phyloP scores from a whole-genome alignment of 2,888 invertebrate species.

The Blera fallax region DNA sequence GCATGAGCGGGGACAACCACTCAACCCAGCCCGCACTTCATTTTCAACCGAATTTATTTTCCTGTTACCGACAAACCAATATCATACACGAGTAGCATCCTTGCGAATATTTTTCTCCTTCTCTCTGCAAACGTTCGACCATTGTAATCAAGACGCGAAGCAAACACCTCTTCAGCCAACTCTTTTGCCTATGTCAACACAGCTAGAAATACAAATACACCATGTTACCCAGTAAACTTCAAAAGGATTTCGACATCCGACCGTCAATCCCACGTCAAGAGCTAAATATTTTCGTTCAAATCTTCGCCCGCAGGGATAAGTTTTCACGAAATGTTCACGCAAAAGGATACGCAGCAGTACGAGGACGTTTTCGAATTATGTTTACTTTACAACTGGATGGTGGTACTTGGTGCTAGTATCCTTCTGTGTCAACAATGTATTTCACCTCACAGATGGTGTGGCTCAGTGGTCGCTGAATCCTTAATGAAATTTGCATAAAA shows the following conservation, averaged over 20 bases:
- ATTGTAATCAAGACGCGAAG: neutral
- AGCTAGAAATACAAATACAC: neutral
- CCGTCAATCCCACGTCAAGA: neutral
- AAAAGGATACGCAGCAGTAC: neutral
- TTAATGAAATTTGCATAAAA: neutral
- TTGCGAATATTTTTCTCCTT: neutral
- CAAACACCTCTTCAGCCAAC: neutral
- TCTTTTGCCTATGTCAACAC: neutral
- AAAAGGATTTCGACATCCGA: neutral
- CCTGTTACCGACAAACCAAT: neutral
- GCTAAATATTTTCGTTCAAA: neutral
- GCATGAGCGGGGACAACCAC: no score
- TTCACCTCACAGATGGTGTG: neutral
- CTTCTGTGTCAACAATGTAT: neutral
- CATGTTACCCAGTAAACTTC: neutral
- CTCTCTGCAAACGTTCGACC: neutral
- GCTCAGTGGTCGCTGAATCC: neutral
- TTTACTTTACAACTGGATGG: neutral
- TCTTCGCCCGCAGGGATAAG: neutral
- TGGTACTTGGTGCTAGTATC: neutral
- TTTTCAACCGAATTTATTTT: neutral
- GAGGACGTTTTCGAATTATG: neutral
- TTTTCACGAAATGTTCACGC: neutral
- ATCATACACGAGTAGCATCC: neutral
- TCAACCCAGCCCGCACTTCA: no score